These are phyloP conservation scores for Formica selysi DNA, from an alignment of 1,140 invertebrate genomes.

Conservation along the genomic window DNA sequence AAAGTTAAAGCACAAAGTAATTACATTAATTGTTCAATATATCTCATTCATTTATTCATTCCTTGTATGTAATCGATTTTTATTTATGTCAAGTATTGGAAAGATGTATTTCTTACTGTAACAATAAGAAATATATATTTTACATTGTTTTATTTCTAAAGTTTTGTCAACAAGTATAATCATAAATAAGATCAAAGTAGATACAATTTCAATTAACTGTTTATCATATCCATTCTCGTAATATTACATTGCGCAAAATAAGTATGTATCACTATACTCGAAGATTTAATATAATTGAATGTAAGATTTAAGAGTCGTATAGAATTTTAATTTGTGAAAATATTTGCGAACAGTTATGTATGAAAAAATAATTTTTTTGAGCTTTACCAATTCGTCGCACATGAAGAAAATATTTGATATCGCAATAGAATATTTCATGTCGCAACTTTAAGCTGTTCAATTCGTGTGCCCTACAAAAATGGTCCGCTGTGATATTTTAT, in stretches of 20 bases:
- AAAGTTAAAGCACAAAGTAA: background rate
- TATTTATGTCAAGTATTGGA: background rate
- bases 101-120: background rate
- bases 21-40: background rate
- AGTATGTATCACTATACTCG: background rate
- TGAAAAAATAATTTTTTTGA: background rate
- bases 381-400: conserved; percentile 14
- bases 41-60: background rate
- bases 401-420: conserved; percentile 22
- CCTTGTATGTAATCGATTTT: background rate
- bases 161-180: background rate
- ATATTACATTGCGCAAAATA: background rate
- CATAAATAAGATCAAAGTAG: background rate
- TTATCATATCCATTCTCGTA: background rate
- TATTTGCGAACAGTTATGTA: background rate
- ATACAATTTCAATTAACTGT: background rate
- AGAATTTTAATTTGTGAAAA: background rate
- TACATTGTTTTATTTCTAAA: background rate
- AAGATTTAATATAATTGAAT: background rate
- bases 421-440: conserved; percentile 39
- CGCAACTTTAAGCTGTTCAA: conserved; percentile 23
- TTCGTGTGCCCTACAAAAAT: conserved; percentile 8
- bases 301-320: background rate
- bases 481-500: conserved; percentile 21
- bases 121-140: conserved; percentile 4